phyloP scores from a whole-genome alignment of 2,888 invertebrate species.

The Corbicula japonica region DNA sequence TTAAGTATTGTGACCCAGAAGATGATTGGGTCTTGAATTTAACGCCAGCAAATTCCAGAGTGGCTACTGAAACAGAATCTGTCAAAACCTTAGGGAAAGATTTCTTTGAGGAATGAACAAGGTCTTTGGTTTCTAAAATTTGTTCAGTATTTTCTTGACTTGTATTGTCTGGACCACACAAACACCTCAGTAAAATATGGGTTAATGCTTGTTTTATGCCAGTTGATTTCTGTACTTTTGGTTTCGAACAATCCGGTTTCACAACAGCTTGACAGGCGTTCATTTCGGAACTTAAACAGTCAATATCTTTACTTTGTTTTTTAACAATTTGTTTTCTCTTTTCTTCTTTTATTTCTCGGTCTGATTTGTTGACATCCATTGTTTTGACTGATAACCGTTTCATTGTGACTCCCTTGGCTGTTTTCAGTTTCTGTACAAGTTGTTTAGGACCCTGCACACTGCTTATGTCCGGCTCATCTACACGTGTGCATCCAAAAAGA shows the following conservation, averaged over 20 bases:
- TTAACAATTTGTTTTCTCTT: slow-evolving; percentile 24
- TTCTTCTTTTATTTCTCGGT: slow-evolving; percentile 31
- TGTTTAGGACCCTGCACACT: slow-evolving; percentile 24
- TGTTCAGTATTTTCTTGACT: background rate
- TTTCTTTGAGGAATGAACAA: background rate
- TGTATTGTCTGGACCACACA: background rate
- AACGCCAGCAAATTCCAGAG: slow-evolving; percentile 59
- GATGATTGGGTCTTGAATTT: slow-evolving; percentile 40
- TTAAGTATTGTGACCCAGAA: slow-evolving; percentile 48
- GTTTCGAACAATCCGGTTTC: slow-evolving; percentile 51
- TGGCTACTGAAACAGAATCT: slow-evolving; percentile 11
- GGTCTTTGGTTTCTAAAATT: slow-evolving; percentile 2
- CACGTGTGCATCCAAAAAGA: slow-evolving; percentile 8
- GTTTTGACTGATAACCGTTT: slow-evolving; percentile 2
- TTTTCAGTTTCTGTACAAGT: slow-evolving; percentile 10
- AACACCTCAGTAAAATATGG: background rate
- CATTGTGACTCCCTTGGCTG: slow-evolving; percentile 22
- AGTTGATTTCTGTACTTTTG: slow-evolving; percentile 32
- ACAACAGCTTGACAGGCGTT: slow-evolving; percentile 57
- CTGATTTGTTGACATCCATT: slow-evolving; percentile 1
- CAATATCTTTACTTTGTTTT: slow-evolving; percentile 18
- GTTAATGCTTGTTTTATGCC: slow-evolving; percentile 19
- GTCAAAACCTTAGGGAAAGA: background rate
- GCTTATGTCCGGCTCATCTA: slow-evolving; percentile 19
- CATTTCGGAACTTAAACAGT: slow-evolving; percentile 41